These are phyloP conservation scores for Andrena marginata DNA, from an alignment of 2,888 invertebrate genomes.

Conservation along the genomic window DNA sequence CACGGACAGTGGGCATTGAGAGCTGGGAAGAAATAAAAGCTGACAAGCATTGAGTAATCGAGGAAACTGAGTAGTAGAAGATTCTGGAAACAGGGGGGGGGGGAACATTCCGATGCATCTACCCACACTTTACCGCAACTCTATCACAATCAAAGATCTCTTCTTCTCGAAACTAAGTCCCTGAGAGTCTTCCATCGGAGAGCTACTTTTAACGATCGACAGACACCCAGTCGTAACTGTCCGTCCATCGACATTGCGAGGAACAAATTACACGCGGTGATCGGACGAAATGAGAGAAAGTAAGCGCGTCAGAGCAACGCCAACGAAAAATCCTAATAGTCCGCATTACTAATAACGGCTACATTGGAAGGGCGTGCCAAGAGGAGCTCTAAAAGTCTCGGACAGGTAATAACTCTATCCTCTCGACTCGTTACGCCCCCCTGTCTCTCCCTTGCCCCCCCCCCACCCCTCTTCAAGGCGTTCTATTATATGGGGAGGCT, in stretches of 20 bases:
- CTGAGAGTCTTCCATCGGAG: too few species aligned
- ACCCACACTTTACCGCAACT: too few species aligned
- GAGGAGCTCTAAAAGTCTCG: slow-evolving; percentile 81
- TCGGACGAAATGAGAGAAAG: not conserved
- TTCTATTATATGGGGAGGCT: slow-evolving; percentile 76
- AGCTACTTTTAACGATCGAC: not conserved
- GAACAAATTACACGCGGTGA: not conserved
- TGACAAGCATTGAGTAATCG: too few species aligned
- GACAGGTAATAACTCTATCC: slow-evolving; percentile 83
- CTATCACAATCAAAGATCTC: too few species aligned
- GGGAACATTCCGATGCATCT: too few species aligned
- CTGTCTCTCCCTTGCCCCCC: not conserved
- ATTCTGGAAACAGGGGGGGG: too few species aligned
- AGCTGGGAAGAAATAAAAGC: too few species aligned
- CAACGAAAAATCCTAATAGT: slow-evolving; percentile 79
- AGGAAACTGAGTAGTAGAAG: too few species aligned
- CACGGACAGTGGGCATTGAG: not conserved
- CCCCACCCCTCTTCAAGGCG: slow-evolving; percentile 50
- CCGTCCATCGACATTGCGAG: not conserved
- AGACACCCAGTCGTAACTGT: not conserved
- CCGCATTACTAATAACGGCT: slow-evolving; percentile 81
- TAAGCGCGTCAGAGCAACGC: slow-evolving; percentile 36
- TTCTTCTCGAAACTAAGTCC: too few species aligned
- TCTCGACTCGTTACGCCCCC: slow-evolving; percentile 63
- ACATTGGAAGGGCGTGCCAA: slow-evolving; percentile 82